Evolutionary conservation across 2,797 vertebrate genomes (phyloP).

Genomic region (Leptatherina wallacei): DNA sequence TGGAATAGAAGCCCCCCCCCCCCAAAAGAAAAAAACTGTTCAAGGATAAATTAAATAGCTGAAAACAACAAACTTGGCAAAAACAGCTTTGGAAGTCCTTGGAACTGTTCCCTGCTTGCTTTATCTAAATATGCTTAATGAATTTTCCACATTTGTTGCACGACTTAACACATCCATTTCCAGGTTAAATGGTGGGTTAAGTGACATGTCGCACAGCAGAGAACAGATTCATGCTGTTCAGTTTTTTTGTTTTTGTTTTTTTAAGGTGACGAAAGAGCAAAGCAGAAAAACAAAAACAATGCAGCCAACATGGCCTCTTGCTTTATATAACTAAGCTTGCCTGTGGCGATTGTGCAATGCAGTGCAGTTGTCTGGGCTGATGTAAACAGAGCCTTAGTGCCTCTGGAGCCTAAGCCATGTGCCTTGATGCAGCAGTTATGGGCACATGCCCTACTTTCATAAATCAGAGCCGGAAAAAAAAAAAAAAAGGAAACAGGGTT

Average conservation of each 20-base stretch:
- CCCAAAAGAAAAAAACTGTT: not conserved
- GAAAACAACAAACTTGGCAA: constrained; percentile 50
- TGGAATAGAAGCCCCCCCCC: constrained; percentile 6
- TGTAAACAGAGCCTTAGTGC: constrained; percentile 78
- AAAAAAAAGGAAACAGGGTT: constrained; percentile 59
- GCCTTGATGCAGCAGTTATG: constrained; percentile 85
- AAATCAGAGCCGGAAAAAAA: constrained; percentile 79
- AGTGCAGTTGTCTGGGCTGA: constrained; percentile 78
- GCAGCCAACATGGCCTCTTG: constrained; percentile 50
- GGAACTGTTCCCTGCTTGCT: constrained; percentile 42
- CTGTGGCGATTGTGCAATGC: constrained; percentile 80
- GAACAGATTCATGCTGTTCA: constrained; percentile 32
- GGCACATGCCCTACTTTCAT: constrained; percentile 86
- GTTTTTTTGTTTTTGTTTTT: constrained; percentile 29
- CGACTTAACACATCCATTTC: constrained; percentile 19
- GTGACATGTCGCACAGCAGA: constrained; percentile 11
- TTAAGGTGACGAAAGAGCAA: constrained; percentile 25
- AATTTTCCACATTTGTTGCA: constrained; percentile 39
- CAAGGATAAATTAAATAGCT: constrained; percentile 38
- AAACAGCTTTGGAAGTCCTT: constrained; percentile 45
- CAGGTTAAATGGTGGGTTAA: constrained; percentile 21
- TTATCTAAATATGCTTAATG: constrained; percentile 44
- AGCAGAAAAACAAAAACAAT: constrained; percentile 61
- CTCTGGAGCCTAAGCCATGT: constrained; percentile 80
- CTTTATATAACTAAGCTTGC: constrained; percentile 81